These are phyloP conservation scores for Silurus lanzhouensis DNA, from an alignment of 2,797 vertebrate species.

Conservation along the genomic window DNA sequence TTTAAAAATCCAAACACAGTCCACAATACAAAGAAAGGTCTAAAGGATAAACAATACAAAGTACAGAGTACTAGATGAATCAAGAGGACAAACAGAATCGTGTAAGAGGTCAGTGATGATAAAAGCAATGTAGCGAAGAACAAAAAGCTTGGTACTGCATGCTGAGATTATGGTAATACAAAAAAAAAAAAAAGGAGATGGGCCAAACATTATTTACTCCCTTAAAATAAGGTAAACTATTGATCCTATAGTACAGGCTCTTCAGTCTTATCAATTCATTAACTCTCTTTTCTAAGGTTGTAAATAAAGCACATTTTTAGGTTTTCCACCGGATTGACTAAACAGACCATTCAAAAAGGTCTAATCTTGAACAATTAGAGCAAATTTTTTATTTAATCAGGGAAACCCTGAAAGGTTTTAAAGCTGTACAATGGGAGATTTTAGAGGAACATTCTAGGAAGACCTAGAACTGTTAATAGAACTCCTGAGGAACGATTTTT, in stretches of 20 bases:
- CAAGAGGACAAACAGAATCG: not conserved
- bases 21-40: slow-evolving; percentile 1
- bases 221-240: not conserved
- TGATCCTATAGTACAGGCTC: not conserved
- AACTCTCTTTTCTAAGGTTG: not conserved
- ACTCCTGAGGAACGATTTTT: not conserved
- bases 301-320: not conserved
- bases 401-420: too few relatives aligned
- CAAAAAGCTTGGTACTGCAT: slow-evolving; percentile 2
- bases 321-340: not conserved
- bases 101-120: not conserved
- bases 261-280: not conserved
- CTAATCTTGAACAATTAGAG: not conserved
- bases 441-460: not conserved
- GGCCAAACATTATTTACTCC: not conserved
- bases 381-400: too few relatives aligned
- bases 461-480: not conserved
- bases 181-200: not conserved
- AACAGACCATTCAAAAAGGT: not conserved
- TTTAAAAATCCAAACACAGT: slow-evolving; percentile 30
- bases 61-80: not conserved
- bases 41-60: not conserved
- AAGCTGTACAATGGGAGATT: too few relatives aligned
- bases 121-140: not conserved
- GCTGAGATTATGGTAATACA: not conserved